These are phyloP conservation scores for Eumeta japonica DNA, from an alignment of 1,140 invertebrate genomes.

Conservation along the genomic window DNA sequence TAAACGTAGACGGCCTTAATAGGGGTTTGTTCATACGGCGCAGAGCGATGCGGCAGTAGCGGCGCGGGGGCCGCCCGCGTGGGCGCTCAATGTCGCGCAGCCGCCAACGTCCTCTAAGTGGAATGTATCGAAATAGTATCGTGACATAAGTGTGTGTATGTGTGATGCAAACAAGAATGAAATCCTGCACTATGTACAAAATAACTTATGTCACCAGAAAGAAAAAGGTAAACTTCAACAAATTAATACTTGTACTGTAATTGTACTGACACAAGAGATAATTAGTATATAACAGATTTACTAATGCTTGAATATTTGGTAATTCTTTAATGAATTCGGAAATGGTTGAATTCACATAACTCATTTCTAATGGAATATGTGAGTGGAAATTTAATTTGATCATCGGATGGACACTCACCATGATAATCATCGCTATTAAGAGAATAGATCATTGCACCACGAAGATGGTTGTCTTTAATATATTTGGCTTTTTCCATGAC, in stretches of 20 bases:
- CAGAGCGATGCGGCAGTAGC: conserved; percentile 3
- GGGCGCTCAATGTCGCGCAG: conserved; percentile 10
- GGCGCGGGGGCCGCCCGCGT: conserved; percentile 8
- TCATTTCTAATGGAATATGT: conserved; percentile 26
- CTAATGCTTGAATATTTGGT: too few relatives aligned
- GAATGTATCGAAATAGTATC: too few relatives aligned
- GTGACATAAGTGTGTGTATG: not conserved
- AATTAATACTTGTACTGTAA: too few relatives aligned
- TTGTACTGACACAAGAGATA: too few relatives aligned
- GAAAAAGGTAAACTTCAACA: conserved; percentile 30
- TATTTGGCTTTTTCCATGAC: conserved; percentile 71
- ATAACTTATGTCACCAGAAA: conserved; percentile 46
- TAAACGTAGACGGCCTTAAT: conserved; percentile 32
- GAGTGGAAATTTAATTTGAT: conserved; percentile 30
- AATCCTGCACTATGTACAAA: conserved; percentile 47
- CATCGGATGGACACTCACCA: conserved; percentile 19
- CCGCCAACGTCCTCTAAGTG: too few relatives aligned
- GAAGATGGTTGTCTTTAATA: conserved; percentile 62
- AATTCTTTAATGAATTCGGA: too few relatives aligned
- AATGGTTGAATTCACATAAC: too few relatives aligned
- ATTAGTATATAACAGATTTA: too few relatives aligned
- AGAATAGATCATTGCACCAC: conserved; percentile 76
- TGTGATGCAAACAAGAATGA: conserved; percentile 20
- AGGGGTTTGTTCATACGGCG: conserved; percentile 23
- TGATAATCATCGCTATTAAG: conserved; percentile 71